A percentile compares a stretch with the other conserved stretches of the same genome.
Conservation (phyloP, 2,113 vertebrate genomes). For the Nematolebias whitei region DNA sequence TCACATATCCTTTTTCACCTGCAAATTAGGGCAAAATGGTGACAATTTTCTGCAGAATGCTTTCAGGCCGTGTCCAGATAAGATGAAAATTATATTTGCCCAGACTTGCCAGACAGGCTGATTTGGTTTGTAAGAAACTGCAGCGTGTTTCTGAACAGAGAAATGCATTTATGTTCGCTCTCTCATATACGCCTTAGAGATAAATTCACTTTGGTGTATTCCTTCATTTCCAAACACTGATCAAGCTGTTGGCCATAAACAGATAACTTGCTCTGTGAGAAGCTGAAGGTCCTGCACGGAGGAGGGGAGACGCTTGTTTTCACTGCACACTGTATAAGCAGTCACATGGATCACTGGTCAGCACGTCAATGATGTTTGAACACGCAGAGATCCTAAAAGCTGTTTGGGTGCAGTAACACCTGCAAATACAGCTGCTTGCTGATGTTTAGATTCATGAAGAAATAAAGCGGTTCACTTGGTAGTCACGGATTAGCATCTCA, state of each 20-base stretch:
- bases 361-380: constrained; percentile 39
- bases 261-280: constrained; percentile 43
- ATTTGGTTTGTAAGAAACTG: constrained; percentile 23
- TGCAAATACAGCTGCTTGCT: constrained; percentile 24
- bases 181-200: constrained; percentile 17
- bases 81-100: not conserved
- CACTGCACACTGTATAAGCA: constrained; percentile 61
- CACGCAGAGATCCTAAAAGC: constrained; percentile 35
- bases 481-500: too few species aligned
- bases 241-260: constrained; percentile 20
- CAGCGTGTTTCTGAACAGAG: constrained; percentile 23
- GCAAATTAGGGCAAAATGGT: too few species aligned
- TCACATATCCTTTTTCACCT: not conserved
- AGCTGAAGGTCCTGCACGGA: constrained; percentile 34
- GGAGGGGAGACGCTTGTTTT: constrained; percentile 38
- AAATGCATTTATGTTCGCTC: constrained; percentile 16
- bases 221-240: constrained; percentile 18
- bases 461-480: too few species aligned
- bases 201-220: constrained; percentile 8
- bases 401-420: constrained; percentile 45
- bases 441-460: too few species aligned
- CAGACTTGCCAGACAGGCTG: constrained; percentile 29
- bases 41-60: not conserved
- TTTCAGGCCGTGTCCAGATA: not conserved
- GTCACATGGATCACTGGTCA: constrained; percentile 62